Conservation (phyloP, 2,888 invertebrate genomes). For the Danaus chrysippus region DNA sequence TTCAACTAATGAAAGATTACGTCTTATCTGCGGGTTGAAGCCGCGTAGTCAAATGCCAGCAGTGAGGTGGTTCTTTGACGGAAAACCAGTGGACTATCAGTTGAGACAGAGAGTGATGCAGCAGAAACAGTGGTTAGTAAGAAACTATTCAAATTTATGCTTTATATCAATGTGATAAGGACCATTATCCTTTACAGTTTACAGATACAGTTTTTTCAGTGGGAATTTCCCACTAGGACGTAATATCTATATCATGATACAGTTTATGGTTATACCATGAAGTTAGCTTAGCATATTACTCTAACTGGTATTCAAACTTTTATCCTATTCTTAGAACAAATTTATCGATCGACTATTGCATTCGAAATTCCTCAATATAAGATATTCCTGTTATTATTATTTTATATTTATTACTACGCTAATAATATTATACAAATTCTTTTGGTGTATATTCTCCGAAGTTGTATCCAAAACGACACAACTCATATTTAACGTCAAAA, state of each 20-base stretch:
- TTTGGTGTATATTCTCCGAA: not conserved
- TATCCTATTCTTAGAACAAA: too few relatives aligned
- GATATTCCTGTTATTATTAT: not conserved
- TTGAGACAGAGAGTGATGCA: constrained; percentile 43
- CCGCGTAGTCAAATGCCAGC: constrained; percentile 42
- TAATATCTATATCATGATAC: too few relatives aligned
- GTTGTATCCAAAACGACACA: constrained; percentile 15
- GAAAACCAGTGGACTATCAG: constrained; percentile 47
- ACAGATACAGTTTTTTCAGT: too few relatives aligned
- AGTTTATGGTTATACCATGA: too few relatives aligned
- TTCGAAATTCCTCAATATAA: constrained; percentile 1
- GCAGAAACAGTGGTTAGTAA: constrained; percentile 56
- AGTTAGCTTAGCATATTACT: too few relatives aligned
- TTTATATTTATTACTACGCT: too few relatives aligned
- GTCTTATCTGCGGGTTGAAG: constrained; percentile 59
- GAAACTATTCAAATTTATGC: not conserved
- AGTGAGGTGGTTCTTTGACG: constrained; percentile 68
- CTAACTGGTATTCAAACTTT: too few relatives aligned
- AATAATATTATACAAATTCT: too few relatives aligned
- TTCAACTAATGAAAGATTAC: constrained; percentile 56
- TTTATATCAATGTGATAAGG: not conserved
- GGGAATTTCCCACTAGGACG: too few relatives aligned
- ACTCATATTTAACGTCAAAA: constrained; percentile 23
- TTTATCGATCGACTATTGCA: too few relatives aligned
- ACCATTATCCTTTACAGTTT: too few relatives aligned